Evolutionary conservation across 2,113 vertebrate species (phyloP).

Genomic region (Saguinus midas): DNA sequence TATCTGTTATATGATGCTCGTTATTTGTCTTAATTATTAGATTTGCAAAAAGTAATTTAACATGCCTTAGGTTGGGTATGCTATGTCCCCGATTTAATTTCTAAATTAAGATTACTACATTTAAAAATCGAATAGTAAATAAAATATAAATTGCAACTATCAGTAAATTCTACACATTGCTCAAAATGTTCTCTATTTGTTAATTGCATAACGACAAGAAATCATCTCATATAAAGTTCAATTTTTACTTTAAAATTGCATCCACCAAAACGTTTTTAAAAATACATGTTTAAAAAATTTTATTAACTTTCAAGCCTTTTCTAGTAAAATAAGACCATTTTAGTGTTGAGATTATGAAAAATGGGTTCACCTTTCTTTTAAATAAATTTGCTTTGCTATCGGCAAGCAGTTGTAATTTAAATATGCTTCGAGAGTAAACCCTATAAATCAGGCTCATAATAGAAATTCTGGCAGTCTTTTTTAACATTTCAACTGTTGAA

Average conservation of each 20-base stretch:
- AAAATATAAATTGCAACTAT: not conserved
- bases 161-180: not conserved
- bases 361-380: not conserved
- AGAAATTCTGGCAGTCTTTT: conserved; percentile 9
- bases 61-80: not conserved
- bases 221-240: not conserved
- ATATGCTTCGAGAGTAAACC: conserved; percentile 1
- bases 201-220: not conserved
- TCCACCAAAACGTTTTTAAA: not conserved
- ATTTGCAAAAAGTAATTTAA: not conserved
- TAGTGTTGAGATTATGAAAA: not conserved
- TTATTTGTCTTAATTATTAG: not conserved
- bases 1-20: not conserved
- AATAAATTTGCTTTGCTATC: not conserved
- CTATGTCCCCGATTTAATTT: not conserved
- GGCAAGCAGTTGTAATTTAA: not conserved
- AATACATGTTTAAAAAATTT: not conserved
- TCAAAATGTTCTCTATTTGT: not conserved
- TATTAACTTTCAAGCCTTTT: not conserved
- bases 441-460: not conserved
- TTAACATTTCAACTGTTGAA: not conserved
- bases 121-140: not conserved
- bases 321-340: not conserved
- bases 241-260: not conserved
- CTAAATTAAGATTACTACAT: not conserved